Evolutionary conservation across 2,113 vertebrate species (phyloP).

Genomic region (Atherinomorus stipes): DNA sequence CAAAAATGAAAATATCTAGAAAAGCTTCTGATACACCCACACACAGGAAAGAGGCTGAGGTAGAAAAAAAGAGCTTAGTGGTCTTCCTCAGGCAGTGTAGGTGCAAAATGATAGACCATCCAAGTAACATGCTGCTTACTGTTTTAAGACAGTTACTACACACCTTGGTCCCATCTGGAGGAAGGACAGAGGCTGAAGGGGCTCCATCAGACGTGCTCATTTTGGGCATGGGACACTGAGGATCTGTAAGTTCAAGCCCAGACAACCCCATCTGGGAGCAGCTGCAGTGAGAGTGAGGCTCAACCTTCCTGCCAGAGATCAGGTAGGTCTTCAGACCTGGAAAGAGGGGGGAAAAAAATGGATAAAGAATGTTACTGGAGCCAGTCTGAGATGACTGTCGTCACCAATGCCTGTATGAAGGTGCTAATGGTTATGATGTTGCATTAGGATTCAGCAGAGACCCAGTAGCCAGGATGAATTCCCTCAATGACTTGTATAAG

Average conservation of each 20-base stretch:
- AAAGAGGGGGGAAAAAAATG: slow-evolving; percentile 35
- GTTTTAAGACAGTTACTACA: slow-evolving; percentile 1
- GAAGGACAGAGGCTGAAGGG: slow-evolving; percentile 69
- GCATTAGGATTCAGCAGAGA: slow-evolving; percentile 44
- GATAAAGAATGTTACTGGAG: slow-evolving; percentile 9
- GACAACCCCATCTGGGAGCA: slow-evolving; percentile 84
- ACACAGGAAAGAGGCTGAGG: slow-evolving; percentile 33
- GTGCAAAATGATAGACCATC: slow-evolving; percentile 18
- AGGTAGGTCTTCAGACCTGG: slow-evolving; percentile 94
- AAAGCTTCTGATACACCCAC: slow-evolving; percentile 56
- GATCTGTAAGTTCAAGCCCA: slow-evolving; percentile 79
- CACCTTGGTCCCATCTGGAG: slow-evolving; percentile 69
- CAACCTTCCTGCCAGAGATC: slow-evolving; percentile 90
- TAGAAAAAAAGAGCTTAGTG: slow-evolving; percentile 28
- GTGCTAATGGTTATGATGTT: slow-evolving; percentile 2
- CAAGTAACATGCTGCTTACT: slow-evolving; percentile 17
- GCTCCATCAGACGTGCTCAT: slow-evolving; percentile 72
- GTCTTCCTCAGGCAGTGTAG: slow-evolving; percentile 43
- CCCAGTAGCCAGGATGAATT: slow-evolving; percentile 23
- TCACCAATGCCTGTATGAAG: slow-evolving; percentile 20
- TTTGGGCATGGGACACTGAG: slow-evolving; percentile 30
- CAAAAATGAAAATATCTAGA: slow-evolving; percentile 17
- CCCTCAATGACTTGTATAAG: slow-evolving; percentile 25
- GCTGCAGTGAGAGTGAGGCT: slow-evolving; percentile 86
- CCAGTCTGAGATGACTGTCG: slow-evolving; percentile 6